Conservation (phyloP, 2,888 invertebrate genomes). For the Rhodophaea formosa region DNA sequence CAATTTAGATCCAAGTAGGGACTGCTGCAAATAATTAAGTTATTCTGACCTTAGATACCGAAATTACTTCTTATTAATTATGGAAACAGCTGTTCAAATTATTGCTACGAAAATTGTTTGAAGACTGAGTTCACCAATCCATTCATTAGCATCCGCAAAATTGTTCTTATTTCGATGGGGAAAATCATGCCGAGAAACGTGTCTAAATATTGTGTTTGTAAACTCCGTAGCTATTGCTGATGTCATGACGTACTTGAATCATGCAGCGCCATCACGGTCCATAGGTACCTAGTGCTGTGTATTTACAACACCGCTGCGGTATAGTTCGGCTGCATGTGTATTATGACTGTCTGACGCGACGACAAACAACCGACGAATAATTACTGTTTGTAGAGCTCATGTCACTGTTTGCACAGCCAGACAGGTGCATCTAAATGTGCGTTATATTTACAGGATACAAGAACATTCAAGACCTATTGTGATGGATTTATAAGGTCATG, state of each 20-base stretch:
- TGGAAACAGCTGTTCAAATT: constrained; percentile 33
- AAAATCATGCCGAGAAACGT: constrained; percentile 16
- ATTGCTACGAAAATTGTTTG: constrained; percentile 21
- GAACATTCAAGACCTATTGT: neutral
- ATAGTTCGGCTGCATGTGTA: constrained; percentile 20
- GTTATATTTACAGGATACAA: neutral
- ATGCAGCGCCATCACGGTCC: constrained; percentile 36
- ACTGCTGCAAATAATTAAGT: constrained; percentile 18
- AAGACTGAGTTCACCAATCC: neutral
- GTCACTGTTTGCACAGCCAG: constrained; percentile 23
- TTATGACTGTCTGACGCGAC: constrained; percentile 32
- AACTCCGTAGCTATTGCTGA: constrained; percentile 32
- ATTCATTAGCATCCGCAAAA: constrained; percentile 2
- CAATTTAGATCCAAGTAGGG: neutral
- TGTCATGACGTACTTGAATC: constrained; percentile 50
- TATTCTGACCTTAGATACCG: constrained; percentile 27
- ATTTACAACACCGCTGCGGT: constrained; percentile 15
- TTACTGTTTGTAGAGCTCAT: constrained; percentile 32
- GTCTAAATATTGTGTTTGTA: constrained; percentile 18
- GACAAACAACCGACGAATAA: constrained; percentile 34
- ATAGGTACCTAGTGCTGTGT: constrained; percentile 22
- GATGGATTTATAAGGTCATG: neutral
- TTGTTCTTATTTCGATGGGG: neutral
- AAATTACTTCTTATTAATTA: constrained; percentile 28
- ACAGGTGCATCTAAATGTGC: constrained; percentile 14